Percentiles rank a stretch among this genome's conserved stretches.
These are phyloP conservation scores for Lamellibrachia columna DNA, from an alignment of 2,888 invertebrate genomes.

Conservation along the genomic window DNA sequence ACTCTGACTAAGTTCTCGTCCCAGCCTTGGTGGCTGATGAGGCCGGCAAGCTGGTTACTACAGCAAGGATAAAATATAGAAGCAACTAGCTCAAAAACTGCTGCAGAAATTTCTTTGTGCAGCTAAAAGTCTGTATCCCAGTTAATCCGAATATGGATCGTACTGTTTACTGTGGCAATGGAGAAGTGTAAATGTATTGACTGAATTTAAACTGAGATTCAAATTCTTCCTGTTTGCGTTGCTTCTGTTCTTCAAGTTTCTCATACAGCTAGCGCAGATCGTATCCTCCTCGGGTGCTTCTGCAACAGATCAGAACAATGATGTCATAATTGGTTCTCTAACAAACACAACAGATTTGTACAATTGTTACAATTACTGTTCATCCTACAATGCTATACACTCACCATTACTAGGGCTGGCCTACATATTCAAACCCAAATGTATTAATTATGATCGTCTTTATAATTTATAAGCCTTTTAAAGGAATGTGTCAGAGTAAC, in stretches of 20 bases:
- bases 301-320: slow-evolving; percentile 60
- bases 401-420: neutral
- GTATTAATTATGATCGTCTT: neutral
- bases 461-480: too few species aligned
- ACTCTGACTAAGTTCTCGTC: neutral
- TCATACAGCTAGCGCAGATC: slow-evolving; percentile 83
- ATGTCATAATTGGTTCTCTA: too few species aligned
- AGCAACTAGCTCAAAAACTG: neutral
- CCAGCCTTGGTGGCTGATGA: neutral
- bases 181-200: slow-evolving; percentile 14
- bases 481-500: too few species aligned
- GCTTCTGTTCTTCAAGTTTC: slow-evolving; percentile 89
- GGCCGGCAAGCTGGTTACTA: neutral
- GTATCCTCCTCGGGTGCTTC: slow-evolving; percentile 78
- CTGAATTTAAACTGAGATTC: slow-evolving; percentile 77
- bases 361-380: too few species aligned
- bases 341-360: too few species aligned
- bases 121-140: neutral
- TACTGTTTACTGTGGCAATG: neutral
- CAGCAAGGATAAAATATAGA: neutral
- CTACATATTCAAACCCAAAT: neutral
- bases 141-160: neutral
- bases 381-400: too few species aligned
- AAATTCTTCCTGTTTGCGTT: slow-evolving; percentile 90
- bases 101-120: neutral